phyloP scores from a whole-genome alignment of 2,113 vertebrate genomes.

The Cyprinodon variegatus region DNA sequence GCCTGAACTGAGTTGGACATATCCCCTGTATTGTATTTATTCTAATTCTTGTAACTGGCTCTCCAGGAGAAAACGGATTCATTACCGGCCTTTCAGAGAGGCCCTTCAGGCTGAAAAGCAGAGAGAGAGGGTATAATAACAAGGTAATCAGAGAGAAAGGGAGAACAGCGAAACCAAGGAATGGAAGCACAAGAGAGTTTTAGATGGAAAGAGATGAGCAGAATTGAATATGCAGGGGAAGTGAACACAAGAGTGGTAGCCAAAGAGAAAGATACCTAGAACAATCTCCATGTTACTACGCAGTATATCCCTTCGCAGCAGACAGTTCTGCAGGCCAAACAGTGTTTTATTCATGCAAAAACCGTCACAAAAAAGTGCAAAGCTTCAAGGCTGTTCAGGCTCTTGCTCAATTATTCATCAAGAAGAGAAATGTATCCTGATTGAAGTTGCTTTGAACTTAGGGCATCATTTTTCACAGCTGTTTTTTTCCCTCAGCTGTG shows the following conservation, averaged over 20 bases:
- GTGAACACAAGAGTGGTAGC: slow-evolving; percentile 29
- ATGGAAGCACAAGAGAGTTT: slow-evolving; percentile 6
- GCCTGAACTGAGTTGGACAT: neutral
- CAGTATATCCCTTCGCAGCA: slow-evolving; percentile 53
- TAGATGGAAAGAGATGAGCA: slow-evolving; percentile 21
- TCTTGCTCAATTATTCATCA: slow-evolving; percentile 84
- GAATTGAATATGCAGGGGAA: slow-evolving; percentile 32
- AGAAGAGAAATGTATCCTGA: slow-evolving; percentile 81
- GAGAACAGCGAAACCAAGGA: slow-evolving; percentile 6
- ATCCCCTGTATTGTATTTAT: slow-evolving; percentile 14
- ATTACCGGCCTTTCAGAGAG: slow-evolving; percentile 18
- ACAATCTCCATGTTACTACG: slow-evolving; percentile 62
- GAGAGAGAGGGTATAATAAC: slow-evolving; percentile 36
- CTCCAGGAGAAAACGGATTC: slow-evolving; percentile 22
- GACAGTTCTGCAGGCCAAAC: slow-evolving; percentile 69
- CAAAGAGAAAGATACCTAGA: slow-evolving; percentile 40
- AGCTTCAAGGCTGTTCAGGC: slow-evolving; percentile 78
- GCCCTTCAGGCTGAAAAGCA: slow-evolving; percentile 5
- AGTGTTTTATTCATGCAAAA: slow-evolving; percentile 80
- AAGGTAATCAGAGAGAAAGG: slow-evolving; percentile 43
- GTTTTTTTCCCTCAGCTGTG: slow-evolving; percentile 45
- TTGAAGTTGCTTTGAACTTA: slow-evolving; percentile 84
- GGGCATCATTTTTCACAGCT: slow-evolving; percentile 79
- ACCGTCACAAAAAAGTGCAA: slow-evolving; percentile 63
- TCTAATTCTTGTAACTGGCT: slow-evolving; percentile 15